phyloP scores from a whole-genome alignment of 2,888 invertebrate genomes.

The Gymnocheta viridis region DNA sequence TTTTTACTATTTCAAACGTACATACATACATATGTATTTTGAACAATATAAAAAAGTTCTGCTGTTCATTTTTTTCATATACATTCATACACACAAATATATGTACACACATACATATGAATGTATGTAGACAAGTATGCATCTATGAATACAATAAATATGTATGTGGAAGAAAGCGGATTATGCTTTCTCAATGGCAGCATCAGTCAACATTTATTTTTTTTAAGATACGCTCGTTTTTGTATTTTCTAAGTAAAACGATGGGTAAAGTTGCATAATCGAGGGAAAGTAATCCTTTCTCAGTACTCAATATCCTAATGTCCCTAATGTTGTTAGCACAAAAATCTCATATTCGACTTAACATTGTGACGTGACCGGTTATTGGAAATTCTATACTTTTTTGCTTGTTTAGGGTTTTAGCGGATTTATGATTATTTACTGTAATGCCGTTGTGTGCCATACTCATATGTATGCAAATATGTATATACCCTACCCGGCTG shows the following conservation, averaged over 20 bases:
- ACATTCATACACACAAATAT: background rate
- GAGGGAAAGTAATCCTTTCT: slow-evolving; percentile 61
- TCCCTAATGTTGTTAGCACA: slow-evolving; percentile 59
- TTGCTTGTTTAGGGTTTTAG: slow-evolving; percentile 15
- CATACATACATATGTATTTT: background rate
- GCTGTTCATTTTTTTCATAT: slow-evolving; percentile 14
- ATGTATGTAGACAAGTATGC: background rate
- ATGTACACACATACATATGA: background rate
- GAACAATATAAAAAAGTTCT: background rate
- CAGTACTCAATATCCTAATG: slow-evolving; percentile 56
- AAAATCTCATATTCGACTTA: slow-evolving; percentile 22
- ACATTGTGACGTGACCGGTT: slow-evolving; percentile 52
- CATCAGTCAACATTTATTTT: slow-evolving; percentile 1
- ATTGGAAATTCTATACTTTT: slow-evolving; percentile 38
- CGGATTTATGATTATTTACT: slow-evolving; percentile 45
- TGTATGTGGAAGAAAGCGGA: slow-evolving; percentile 40
- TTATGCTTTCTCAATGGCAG: slow-evolving; percentile 39
- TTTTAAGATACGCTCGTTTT: background rate
- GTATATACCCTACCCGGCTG: no score
- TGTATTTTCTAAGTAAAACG: background rate
- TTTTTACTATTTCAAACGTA: background rate
- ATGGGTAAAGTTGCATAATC: slow-evolving; percentile 66
- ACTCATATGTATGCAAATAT: background rate
- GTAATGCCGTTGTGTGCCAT: background rate
- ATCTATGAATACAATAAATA: no score